Base-by-base conservation (phyloP, 2,797 vertebrate genomes). In the Heliangelus exortis region DNA sequence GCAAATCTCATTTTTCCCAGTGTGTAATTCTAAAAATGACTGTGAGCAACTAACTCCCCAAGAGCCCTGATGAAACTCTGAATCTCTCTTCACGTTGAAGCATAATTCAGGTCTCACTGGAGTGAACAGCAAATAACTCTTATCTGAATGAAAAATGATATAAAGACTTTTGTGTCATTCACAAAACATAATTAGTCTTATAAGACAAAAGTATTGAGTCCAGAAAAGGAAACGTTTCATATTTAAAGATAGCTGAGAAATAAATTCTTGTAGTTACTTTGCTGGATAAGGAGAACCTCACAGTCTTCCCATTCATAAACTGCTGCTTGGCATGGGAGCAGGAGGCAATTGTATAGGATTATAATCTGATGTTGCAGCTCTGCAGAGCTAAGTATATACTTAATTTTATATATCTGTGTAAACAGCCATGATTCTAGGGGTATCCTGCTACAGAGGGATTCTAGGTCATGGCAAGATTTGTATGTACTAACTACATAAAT, bases 131-230 rank as follows among this genome's bases (percentile, higher is more conserved):
- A 89, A 90, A 89, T 63, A 82, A 45, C 48, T 53, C 67, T 90
- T 67, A 87, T 71, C 72, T 69, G 63, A 93, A 87, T 89, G 81
- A 48, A 90, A 92, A 90, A 8, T 48, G 63, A 82, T 53, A 79
- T 17, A 14, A 90, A 88, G 43, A 73, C 58, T 89, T 90, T 47
- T 63, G 31, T 93, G 84, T 45, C 59, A 48, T 53, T 89, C 93
- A 90, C n/a, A 66, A 82, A 94, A 45, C 31, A n/a, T 82, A 90
- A 82, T 92, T 82, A 82, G 51, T 90, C 81, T 92, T 82, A 69
- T 15, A 80, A 90, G 77, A 84, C 48, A 82, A 33, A 92, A 86
- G 55, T 57, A 68, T 66, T 94, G 86, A 92, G 59, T 57, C 67
- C 31, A 61, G 78, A 91, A 90, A 85, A 69, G 41, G 48, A 92